A percentile compares a stretch with the other conserved stretches of the same genome.
Conservation (phyloP, 2,888 invertebrate genomes). For the Belgica antarctica region DNA sequence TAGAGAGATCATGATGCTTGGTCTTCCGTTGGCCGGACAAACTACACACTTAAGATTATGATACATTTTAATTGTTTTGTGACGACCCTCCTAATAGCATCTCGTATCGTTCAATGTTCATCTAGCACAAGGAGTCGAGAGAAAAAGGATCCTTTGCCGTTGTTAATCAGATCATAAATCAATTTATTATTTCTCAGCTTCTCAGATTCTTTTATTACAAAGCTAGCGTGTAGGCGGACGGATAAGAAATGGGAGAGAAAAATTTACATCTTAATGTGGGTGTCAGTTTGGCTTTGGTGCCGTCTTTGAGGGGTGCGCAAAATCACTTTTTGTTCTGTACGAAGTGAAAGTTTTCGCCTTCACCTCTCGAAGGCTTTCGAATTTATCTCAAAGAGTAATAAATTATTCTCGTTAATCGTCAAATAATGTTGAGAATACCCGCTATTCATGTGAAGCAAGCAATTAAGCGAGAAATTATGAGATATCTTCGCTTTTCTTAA, state of each 20-base stretch:
- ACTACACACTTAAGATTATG: slow-evolving; percentile 23
- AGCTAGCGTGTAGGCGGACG: background rate
- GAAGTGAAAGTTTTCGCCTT: background rate
- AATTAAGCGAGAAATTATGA: slow-evolving; percentile 33
- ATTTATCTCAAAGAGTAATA: slow-evolving; percentile 8
- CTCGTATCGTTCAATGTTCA: slow-evolving; percentile 13
- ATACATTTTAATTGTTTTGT: slow-evolving; percentile 26
- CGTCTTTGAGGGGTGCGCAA: background rate
- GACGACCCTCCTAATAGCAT: background rate
- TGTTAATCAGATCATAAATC: slow-evolving; percentile 42
- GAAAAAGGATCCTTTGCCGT: background rate
- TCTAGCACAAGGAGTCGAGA: slow-evolving; percentile 10
- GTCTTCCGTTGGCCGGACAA: background rate
- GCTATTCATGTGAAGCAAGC: slow-evolving; percentile 9
- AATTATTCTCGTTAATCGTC: slow-evolving; percentile 39
- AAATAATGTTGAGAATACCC: slow-evolving; percentile 24
- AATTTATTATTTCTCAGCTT: slow-evolving; percentile 30
- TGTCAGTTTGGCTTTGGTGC: background rate
- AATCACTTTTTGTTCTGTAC: background rate
- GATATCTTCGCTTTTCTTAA: slow-evolving; percentile 23
- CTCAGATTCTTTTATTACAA: background rate
- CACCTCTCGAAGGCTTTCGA: background rate
- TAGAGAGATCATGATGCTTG: slow-evolving; percentile 34
- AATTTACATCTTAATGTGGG: slow-evolving; percentile 32
- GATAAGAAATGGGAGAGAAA: slow-evolving; percentile 30